Percentiles rank a stretch among this genome's conserved stretches.
phyloP scores from a whole-genome alignment of 2,888 invertebrate genomes.

The Malachius bipustulatus region DNA sequence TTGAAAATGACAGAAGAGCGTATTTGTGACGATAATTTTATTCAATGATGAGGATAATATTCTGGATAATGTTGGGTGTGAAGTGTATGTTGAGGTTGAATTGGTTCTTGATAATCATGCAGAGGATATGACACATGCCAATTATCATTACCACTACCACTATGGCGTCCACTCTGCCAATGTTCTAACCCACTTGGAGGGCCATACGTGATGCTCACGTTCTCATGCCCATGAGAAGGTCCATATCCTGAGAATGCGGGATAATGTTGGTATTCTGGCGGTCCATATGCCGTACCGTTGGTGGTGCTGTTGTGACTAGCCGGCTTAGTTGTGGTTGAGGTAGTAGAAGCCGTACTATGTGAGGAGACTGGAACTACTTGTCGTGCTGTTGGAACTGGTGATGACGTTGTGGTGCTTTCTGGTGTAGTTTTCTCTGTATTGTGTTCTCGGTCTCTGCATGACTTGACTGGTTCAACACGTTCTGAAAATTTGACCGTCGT shows the following conservation, averaged over 20 bases:
- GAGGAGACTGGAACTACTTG: no score
- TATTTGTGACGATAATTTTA: no score
- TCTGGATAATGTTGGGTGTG: constrained; percentile 14
- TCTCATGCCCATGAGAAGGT: constrained; percentile 32
- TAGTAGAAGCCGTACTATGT: constrained; percentile 3
- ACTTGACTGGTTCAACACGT: constrained; percentile 14
- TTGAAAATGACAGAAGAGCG: no score
- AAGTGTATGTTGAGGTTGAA: constrained; percentile 13
- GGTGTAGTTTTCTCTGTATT: no score
- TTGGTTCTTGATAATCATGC: no score
- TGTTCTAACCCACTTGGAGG: constrained; percentile 20
- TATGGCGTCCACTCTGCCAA: no score
- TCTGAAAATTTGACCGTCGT: constrained; percentile 17
- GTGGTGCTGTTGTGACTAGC: constrained; percentile 3
- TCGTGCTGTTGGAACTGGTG: no score
- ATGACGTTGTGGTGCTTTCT: no score
- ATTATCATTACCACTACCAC: no score
- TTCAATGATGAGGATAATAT: no score
- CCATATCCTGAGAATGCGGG: constrained; percentile 18
- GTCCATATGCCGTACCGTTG: not conserved
- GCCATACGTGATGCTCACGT: constrained; percentile 33
- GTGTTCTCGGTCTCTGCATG: constrained; percentile 12
- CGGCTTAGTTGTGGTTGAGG: not conserved
- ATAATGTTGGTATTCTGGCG: constrained; percentile 2
- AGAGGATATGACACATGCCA: no score